Percentiles rank a stretch among this genome's conserved stretches.
phyloP scores from a whole-genome alignment of 2,888 invertebrate species.

The Lacanobia oleracea region DNA sequence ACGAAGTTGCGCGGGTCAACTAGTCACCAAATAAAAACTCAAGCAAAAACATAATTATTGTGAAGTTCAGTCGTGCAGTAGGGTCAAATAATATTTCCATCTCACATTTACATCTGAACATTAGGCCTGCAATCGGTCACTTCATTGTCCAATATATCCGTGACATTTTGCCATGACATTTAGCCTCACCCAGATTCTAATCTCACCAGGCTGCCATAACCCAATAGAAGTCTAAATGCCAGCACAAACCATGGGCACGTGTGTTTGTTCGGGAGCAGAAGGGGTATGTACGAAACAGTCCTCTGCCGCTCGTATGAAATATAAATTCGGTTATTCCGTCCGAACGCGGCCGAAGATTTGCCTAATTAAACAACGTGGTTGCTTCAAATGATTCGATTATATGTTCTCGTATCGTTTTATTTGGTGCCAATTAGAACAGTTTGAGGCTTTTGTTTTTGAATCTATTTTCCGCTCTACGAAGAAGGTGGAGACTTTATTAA shows the following conservation, averaged over 20 bases:
- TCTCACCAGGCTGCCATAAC: slow-evolving; percentile 21
- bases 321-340: slow-evolving; percentile 53
- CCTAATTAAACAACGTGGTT: slow-evolving; percentile 48
- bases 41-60: background rate
- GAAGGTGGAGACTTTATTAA: background rate
- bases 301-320: slow-evolving; percentile 47
- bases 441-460: background rate
- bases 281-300: slow-evolving; percentile 9
- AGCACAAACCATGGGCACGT: slow-evolving; percentile 30
- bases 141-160: slow-evolving; percentile 11
- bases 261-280: slow-evolving; percentile 32
- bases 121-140: background rate
- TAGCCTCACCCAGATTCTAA: background rate
- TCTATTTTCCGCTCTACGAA: background rate
- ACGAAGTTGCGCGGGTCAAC: no score
- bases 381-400: slow-evolving; percentile 40
- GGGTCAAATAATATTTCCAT: background rate
- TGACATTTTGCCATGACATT: slow-evolving; percentile 37
- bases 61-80: background rate
- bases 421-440: slow-evolving; percentile 20
- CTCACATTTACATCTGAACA: background rate
- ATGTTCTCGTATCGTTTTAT: slow-evolving; percentile 27
- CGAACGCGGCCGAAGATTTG: slow-evolving; percentile 50
- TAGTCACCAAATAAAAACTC: background rate
- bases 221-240: slow-evolving; percentile 42